Percentiles rank a stretch among this genome's conserved stretches.
Evolutionary conservation across 2,888 invertebrate species (phyloP).

Genomic region (Scelioninae gen. 1): DNA sequence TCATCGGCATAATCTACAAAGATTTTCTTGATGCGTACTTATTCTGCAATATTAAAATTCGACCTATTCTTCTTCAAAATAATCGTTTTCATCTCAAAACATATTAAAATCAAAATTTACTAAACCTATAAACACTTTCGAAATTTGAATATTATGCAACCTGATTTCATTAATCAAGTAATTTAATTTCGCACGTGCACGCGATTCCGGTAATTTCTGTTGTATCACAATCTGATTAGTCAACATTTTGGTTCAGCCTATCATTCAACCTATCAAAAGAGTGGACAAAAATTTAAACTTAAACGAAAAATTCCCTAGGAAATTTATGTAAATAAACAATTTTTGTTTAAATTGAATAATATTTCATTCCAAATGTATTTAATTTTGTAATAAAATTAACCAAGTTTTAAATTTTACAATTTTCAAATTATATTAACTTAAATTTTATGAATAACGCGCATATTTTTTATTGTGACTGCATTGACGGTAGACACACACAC

Average conservation of each 20-base stretch:
- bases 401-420: not conserved
- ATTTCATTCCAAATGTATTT: not conserved
- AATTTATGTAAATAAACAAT: not conserved
- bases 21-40: slow-evolving; percentile 3
- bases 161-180: not conserved
- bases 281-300: not conserved
- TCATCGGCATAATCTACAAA: too few relatives aligned
- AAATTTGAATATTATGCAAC: not conserved
- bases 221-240: not conserved
- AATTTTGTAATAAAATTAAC: not conserved
- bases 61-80: not conserved
- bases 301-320: not conserved
- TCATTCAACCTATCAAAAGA: not conserved
- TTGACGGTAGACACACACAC: not conserved
- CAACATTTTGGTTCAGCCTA: not conserved
- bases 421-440: not conserved
- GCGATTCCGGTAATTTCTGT: not conserved
- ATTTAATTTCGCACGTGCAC: not conserved
- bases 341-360: slow-evolving; percentile 1
- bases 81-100: not conserved
- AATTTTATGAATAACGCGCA: not conserved
- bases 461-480: not conserved
- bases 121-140: not conserved
- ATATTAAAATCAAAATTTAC: not conserved
- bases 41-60: not conserved